Conservation (phyloP, 2,797 vertebrate species). For the Xenentodon cancila region DNA sequence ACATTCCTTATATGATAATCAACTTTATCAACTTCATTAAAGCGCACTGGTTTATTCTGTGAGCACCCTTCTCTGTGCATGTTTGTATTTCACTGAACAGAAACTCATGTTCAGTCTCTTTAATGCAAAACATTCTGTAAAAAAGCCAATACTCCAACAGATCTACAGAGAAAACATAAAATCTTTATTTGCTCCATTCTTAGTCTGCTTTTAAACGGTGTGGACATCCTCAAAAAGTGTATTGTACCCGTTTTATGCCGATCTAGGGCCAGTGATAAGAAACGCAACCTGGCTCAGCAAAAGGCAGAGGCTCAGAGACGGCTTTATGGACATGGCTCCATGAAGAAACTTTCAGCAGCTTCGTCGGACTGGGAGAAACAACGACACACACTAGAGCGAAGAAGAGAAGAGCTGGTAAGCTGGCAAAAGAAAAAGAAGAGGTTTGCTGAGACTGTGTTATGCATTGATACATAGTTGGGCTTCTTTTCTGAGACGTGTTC, state of each 20-base stretch:
- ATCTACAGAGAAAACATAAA: too few species aligned
- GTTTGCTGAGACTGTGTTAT: not conserved
- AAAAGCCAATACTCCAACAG: not conserved
- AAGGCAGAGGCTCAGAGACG: slow-evolving; percentile 96
- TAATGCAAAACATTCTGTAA: not conserved
- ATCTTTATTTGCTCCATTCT: too few species aligned
- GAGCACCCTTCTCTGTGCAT: too few species aligned
- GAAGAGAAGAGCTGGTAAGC: slow-evolving; percentile 94
- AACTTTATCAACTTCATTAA: slow-evolving; percentile 6
- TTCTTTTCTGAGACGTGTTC: not conserved
- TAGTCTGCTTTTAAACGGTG: too few species aligned
- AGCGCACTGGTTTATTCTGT: too few species aligned
- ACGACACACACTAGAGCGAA: slow-evolving; percentile 91
- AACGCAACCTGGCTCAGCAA: slow-evolving; percentile 94
- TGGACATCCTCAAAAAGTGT: not conserved
- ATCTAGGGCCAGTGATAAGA: slow-evolving; percentile 94
- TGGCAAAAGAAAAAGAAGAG: not conserved
- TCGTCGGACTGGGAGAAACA: slow-evolving; percentile 97
- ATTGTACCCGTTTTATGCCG: slow-evolving; percentile 19
- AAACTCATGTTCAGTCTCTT: not conserved
- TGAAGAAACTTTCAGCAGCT: slow-evolving; percentile 88
- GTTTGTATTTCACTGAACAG: too few species aligned
- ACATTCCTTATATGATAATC: too few species aligned
- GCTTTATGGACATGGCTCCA: slow-evolving; percentile 93
- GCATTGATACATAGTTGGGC: not conserved